These are phyloP conservation scores for Nemotelus nigrinus DNA, from an alignment of 2,888 invertebrate species.

Conservation along the genomic window DNA sequence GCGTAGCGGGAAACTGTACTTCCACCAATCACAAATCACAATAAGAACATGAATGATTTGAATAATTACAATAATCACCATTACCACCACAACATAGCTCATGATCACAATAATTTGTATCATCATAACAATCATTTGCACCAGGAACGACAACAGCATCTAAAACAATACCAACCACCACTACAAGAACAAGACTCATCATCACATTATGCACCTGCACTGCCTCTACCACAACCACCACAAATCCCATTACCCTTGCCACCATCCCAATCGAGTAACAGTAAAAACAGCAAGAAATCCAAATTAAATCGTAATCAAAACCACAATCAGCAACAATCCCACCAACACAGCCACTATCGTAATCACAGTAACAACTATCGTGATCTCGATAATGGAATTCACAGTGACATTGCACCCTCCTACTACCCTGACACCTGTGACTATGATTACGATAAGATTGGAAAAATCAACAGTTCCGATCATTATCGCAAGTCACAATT, in stretches of 20 bases:
- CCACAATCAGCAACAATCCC: conserved; percentile 30
- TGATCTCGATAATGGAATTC: conserved; percentile 51
- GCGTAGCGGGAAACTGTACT: conserved; percentile 65
- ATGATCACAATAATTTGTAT: conserved; percentile 50
- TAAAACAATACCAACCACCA: conserved; percentile 51
- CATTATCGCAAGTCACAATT: conserved; percentile 36
- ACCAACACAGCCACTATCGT: conserved; percentile 53
- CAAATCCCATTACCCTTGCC: not conserved
- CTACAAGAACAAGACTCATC: conserved; percentile 56
- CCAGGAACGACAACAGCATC: conserved; percentile 54
- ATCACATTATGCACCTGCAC: conserved; percentile 54
- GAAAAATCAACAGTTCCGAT: conserved; percentile 15
- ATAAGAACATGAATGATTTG: conserved; percentile 45
- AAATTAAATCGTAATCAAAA: conserved; percentile 46
- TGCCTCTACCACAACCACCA: conserved; percentile 55
- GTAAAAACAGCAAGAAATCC: conserved; percentile 45
- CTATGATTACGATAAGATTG: conserved; percentile 30
- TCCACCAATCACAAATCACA: conserved; percentile 54
- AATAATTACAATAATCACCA: conserved; percentile 53
- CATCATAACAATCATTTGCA: conserved; percentile 51
- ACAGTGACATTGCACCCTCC: conserved; percentile 25
- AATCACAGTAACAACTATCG: conserved; percentile 6
- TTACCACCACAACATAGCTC: conserved; percentile 52
- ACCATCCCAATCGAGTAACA: no score
- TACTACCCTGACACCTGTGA: conserved; percentile 27